phyloP scores from a whole-genome alignment of 2,113 vertebrate genomes.

The Dipodomys spectabilis region DNA sequence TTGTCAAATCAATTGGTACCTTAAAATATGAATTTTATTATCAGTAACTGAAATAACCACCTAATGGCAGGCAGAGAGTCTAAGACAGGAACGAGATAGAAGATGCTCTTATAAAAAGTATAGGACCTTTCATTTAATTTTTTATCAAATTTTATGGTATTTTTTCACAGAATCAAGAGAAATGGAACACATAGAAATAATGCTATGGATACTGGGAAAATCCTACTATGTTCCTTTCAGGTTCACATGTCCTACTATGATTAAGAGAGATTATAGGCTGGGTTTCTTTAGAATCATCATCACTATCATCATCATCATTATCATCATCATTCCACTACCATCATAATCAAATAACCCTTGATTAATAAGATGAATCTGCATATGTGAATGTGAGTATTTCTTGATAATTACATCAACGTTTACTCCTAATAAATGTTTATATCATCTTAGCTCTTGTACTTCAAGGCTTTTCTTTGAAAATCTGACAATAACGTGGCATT shows the following conservation, averaged over 20 bases:
- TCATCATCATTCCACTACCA: constrained; percentile 46
- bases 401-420: constrained; percentile 48
- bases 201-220: constrained; percentile 69
- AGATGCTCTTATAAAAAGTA: constrained; percentile 52
- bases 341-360: constrained; percentile 76
- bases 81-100: constrained; percentile 36
- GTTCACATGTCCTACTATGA: constrained; percentile 71
- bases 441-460: constrained; percentile 48
- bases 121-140: constrained; percentile 63
- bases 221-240: constrained; percentile 75
- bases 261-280: constrained; percentile 73
- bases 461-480: constrained; percentile 64
- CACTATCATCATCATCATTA: constrained; percentile 34
- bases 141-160: constrained; percentile 67
- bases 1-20: constrained; percentile 63
- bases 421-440: constrained; percentile 60
- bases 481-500: constrained; percentile 33
- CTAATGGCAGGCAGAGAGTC: constrained; percentile 36
- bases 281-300: constrained; percentile 71
- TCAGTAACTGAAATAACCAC: constrained; percentile 44
- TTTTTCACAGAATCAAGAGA: constrained; percentile 76
- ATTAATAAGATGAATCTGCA: constrained; percentile 72
- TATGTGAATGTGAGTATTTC: constrained; percentile 79
- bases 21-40: constrained; percentile 56
- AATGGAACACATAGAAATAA: constrained; percentile 72